These are phyloP conservation scores for Eptatretus atami DNA, from an alignment of 2,797 vertebrate genomes.

Conservation along the genomic window DNA sequence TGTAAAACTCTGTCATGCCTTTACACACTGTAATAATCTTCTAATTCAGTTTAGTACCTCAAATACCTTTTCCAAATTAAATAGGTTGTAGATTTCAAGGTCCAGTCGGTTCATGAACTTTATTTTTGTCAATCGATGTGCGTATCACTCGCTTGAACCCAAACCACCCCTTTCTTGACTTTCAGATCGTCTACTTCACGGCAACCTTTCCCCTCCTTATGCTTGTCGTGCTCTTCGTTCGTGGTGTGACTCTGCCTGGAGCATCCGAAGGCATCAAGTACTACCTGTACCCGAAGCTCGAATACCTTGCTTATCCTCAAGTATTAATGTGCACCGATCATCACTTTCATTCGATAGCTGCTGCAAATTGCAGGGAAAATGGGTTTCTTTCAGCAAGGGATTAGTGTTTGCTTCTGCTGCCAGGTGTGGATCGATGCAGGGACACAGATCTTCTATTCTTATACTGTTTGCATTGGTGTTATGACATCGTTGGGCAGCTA, in stretches of 20 bases:
- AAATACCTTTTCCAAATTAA: too few species aligned
- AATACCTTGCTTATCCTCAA: conserved; percentile 64
- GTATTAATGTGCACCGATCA: conserved; percentile 13
- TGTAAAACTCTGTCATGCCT: too few species aligned
- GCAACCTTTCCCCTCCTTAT: conserved; percentile 88
- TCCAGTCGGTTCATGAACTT: too few species aligned
- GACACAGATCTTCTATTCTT: conserved; percentile 97
- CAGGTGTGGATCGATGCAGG: conserved; percentile 97
- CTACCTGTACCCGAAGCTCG: conserved; percentile 72
- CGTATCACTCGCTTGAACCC: too few species aligned
- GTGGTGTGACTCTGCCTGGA: conserved; percentile 71
- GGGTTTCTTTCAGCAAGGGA: too few species aligned
- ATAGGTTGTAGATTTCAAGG: too few species aligned
- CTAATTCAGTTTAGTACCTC: too few species aligned
- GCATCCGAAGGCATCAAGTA: conserved; percentile 78
- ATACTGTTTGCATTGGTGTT: conserved; percentile 89
- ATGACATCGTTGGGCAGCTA: conserved; percentile 98
- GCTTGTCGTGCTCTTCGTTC: conserved; percentile 68
- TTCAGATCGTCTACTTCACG: conserved; percentile 75
- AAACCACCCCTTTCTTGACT: too few species aligned
- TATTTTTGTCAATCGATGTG: too few species aligned
- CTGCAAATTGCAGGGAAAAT: too few species aligned
- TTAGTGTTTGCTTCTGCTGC: neutral
- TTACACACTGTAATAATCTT: too few species aligned
- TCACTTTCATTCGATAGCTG: too few species aligned